Evolutionary conservation across 2,113 vertebrate species (phyloP), one percentile per base, ranked within the genome.

Genomic region (Sander vitreus): DNA sequence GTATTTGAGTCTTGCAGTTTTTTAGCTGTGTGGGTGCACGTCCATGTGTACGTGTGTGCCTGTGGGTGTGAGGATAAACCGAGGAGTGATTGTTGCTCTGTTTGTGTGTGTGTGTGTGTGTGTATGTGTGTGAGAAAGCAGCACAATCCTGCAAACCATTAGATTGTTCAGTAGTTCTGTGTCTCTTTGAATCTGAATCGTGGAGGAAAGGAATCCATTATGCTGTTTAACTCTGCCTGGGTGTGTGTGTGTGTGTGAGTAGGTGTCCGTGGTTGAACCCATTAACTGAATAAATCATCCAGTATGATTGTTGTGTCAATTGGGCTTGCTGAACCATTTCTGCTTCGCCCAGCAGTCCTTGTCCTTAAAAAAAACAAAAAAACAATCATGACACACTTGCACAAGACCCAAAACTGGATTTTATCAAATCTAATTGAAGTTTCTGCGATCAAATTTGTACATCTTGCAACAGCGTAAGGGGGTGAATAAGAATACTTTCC

Each of bases 221-320:
- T 78, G 76, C 53, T 69, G 73, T 86, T 82, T 82, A 83, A 84
- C 76, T 76, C 19, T 30, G 5, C 63, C 27, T 54, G 27, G 45
- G 33, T 81, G 51, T 59, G 70, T 14, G 36, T 11, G 33, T 81
- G 51, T 59, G 70, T 14, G 36, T 3, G 36, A 36, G 36, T 8
- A 8, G 36, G 36, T 39, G 36, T 70, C 58, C 10, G 16, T 65
- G 51, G 72, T 78, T 88, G 83, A 88, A 80, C 59, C 84, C 87
- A 80, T 91, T 88, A 88, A 68, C 76, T 78, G 80, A 88, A 86
- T 91, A 86, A 91, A 86, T 83, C 69, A 88, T 78, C 81, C 81
- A 85, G 66, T 82, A 66, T 76, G 86, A 87, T 71, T 88, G 68
- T 18, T 1, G 78, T 81, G 84, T 89, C 78, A 89, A 84, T 85